Percentiles rank a stretch among this genome's conserved stretches.
These are phyloP conservation scores for Anoplopoma fimbria DNA, from an alignment of 2,113 vertebrate species.

Conservation along the genomic window DNA sequence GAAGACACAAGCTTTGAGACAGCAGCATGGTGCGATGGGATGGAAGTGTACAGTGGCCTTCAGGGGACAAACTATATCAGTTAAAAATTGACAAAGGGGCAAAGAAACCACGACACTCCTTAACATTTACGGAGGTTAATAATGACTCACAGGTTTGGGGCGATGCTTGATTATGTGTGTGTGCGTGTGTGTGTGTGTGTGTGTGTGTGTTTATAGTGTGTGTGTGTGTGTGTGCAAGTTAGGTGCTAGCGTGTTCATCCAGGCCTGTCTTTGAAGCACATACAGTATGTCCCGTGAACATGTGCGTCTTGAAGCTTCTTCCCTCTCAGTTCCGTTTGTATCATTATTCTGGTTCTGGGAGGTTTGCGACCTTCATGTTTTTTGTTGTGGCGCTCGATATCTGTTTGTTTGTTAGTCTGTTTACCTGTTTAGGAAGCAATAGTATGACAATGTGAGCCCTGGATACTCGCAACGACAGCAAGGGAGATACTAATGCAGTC, in stretches of 20 bases:
- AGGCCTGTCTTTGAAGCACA: constrained; percentile 36
- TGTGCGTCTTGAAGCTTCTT: constrained; percentile 17
- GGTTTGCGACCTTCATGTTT: constrained; percentile 19
- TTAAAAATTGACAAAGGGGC: constrained; percentile 34
- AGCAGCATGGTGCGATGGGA: not conserved
- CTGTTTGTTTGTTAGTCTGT: constrained; percentile 50
- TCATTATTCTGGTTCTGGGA: constrained; percentile 49
- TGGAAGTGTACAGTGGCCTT: constrained; percentile 13
- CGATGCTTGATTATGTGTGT: constrained; percentile 42
- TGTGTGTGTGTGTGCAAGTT: constrained; percentile 12
- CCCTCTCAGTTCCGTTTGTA: constrained; percentile 38
- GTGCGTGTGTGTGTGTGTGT: constrained; percentile 6
- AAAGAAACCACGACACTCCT: constrained; percentile 43
- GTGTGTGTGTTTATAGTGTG: constrained; percentile 36
- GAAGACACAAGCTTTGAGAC: not conserved
- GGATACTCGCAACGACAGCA: constrained; percentile 70
- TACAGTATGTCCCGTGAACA: constrained; percentile 19
- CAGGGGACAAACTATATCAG: constrained; percentile 30
- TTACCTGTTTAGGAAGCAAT: constrained; percentile 52
- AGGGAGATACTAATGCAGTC: constrained; percentile 51
- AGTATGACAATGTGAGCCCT: constrained; percentile 78
- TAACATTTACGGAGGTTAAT: constrained; percentile 40
- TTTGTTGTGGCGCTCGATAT: constrained; percentile 12
- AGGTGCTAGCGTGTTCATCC: constrained; percentile 9
- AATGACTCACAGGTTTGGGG: constrained; percentile 35